Percentiles rank a stretch among this genome's conserved stretches.
Evolutionary conservation across 2,888 invertebrate species (phyloP).

Genomic region (Ormyrus rosae): DNA sequence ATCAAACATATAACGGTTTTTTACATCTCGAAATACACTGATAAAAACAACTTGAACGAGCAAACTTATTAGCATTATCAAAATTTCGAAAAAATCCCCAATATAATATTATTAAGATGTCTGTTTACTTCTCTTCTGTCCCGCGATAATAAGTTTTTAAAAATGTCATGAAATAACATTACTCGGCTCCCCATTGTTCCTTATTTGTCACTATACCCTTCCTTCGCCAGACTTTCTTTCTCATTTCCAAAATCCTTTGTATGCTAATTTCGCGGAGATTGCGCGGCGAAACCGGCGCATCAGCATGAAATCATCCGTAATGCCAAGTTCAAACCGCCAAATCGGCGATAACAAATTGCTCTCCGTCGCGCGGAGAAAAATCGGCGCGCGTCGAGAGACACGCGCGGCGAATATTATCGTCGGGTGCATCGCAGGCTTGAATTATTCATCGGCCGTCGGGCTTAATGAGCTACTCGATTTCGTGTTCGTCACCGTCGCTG

Average conservation of each 20-base stretch:
- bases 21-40: too few relatives aligned
- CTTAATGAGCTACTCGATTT: slow-evolving; percentile 43
- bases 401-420: slow-evolving; percentile 1
- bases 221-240: background rate
- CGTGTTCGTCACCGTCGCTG: background rate
- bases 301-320: slow-evolving; percentile 31
- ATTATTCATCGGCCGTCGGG: slow-evolving; percentile 35
- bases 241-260: slow-evolving; percentile 19
- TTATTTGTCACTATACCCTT: background rate
- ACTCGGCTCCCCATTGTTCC: background rate
- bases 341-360: slow-evolving; percentile 36
- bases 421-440: background rate
- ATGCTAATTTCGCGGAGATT: slow-evolving; percentile 11
- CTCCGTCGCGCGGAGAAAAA: background rate
- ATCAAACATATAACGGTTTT: too few relatives aligned
- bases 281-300: background rate
- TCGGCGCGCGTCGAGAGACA: background rate
- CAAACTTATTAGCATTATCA: too few relatives aligned
- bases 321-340: slow-evolving; percentile 7
- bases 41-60: too few relatives aligned
- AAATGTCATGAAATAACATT: too few relatives aligned
- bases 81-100: too few relatives aligned
- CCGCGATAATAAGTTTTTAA: too few relatives aligned
- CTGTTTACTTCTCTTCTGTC: too few relatives aligned
- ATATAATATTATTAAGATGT: too few relatives aligned